These are phyloP conservation scores for Alces alces DNA, from an alignment of 2,113 vertebrate species.

Conservation along the genomic window DNA sequence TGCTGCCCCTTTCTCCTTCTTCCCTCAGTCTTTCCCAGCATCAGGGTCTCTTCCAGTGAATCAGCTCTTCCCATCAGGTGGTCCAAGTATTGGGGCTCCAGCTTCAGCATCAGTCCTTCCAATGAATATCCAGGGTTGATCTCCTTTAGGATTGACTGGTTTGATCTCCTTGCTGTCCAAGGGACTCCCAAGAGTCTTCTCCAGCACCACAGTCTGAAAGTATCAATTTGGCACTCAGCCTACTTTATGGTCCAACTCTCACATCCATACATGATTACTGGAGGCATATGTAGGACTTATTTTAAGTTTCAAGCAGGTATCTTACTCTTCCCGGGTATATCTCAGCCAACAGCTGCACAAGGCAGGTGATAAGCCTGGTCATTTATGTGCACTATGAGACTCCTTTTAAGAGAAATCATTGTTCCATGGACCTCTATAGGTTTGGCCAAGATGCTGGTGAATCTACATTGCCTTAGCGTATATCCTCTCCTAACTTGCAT, in stretches of 20 bases:
- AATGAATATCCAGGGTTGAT: neutral
- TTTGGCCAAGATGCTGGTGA: neutral
- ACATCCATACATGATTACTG: neutral
- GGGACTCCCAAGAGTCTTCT: neutral
- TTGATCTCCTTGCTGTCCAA: neutral
- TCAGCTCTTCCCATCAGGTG: neutral
- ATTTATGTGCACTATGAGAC: neutral
- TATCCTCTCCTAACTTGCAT: neutral
- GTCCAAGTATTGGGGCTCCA: neutral
- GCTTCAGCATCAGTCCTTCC: neutral
- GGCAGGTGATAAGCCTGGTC: rapidly evolving
- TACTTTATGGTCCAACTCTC: neutral
- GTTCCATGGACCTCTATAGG: neutral
- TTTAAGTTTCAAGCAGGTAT: neutral
- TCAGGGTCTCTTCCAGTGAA: neutral
- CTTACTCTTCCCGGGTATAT: neutral
- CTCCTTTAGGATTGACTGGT: neutral
- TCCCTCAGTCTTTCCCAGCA: neutral
- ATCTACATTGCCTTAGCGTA: neutral
- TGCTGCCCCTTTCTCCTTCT: neutral
- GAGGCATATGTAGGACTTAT: neutral
- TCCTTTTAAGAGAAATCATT: neutral
- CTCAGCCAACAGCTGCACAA: neutral
- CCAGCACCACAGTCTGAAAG: neutral
- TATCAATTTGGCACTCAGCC: neutral